A percentile compares a stretch with the other conserved stretches of the same genome.
These are phyloP conservation scores for Eristalis intricaria DNA, from an alignment of 2,888 invertebrate species.

Conservation along the genomic window DNA sequence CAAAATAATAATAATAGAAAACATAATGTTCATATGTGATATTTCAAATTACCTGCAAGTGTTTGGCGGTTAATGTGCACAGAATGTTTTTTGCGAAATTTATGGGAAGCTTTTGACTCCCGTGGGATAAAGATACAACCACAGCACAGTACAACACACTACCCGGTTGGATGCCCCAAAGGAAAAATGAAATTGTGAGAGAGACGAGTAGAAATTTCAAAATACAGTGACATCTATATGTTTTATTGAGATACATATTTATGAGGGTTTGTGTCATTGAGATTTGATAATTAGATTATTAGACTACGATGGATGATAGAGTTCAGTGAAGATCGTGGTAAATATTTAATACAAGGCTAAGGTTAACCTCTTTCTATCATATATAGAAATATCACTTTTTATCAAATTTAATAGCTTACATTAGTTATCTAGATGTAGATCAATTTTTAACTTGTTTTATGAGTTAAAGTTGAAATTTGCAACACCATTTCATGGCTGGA, in stretches of 20 bases:
- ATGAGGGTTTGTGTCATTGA: conserved; percentile 46
- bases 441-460: too few species aligned
- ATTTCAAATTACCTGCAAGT: conserved; percentile 53
- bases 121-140: conserved; percentile 35
- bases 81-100: conserved; percentile 1
- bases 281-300: not conserved
- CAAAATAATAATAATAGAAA: conserved; percentile 1
- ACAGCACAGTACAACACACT: conserved; percentile 13
- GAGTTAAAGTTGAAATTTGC: too few species aligned
- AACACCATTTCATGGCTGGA: too few species aligned
- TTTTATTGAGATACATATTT: not conserved
- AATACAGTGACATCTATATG: conserved; percentile 51
- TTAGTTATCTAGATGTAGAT: too few species aligned
- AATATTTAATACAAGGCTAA: not conserved
- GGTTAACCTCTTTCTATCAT: too few species aligned
- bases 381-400: too few species aligned
- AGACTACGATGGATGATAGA: not conserved
- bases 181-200: conserved; percentile 41
- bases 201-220: conserved; percentile 36
- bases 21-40: not conserved
- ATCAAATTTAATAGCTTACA: too few species aligned
- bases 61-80: conserved; percentile 21
- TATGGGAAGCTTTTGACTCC: conserved; percentile 43
- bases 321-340: conserved; percentile 43
- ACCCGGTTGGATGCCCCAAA: conserved; percentile 35